phyloP scores from a whole-genome alignment of 2,113 vertebrate species.

The Panthera uncia region DNA sequence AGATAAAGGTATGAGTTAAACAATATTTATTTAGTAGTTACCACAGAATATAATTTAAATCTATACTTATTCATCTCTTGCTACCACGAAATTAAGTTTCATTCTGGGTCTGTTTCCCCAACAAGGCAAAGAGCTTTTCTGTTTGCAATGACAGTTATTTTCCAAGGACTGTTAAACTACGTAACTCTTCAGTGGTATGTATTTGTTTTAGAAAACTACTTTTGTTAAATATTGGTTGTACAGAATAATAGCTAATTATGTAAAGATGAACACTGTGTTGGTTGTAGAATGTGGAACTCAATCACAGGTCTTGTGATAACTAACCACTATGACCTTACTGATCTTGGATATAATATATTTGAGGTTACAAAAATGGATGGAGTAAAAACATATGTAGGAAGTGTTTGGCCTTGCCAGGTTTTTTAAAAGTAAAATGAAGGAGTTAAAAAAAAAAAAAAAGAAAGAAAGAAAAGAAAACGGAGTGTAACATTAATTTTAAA shows the following conservation, averaged over 20 bases:
- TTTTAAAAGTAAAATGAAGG: constrained; percentile 20
- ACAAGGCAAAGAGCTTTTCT: background rate
- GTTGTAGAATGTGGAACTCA: background rate
- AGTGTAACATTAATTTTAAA: background rate
- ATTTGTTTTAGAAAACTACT: constrained; percentile 34
- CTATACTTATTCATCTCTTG: background rate
- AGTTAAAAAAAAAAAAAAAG: background rate
- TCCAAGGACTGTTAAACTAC: background rate
- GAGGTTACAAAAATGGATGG: background rate
- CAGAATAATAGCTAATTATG: background rate
- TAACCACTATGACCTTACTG: background rate
- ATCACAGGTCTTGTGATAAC: background rate
- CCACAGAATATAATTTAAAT: constrained; percentile 20
- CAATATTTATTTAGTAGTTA: constrained; percentile 13
- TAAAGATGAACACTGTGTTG: constrained; percentile 11
- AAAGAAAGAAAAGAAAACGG: background rate
- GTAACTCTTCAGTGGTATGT: background rate
- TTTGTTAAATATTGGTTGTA: background rate
- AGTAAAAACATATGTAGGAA: background rate
- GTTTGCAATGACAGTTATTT: background rate
- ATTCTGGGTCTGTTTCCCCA: background rate
- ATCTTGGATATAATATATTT: background rate
- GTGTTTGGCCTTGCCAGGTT: background rate
- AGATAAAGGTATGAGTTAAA: background rate
- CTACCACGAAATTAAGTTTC: background rate